Conservation (phyloP, 2,113 vertebrate genomes). For the Pachypanchax playfairii region DNA sequence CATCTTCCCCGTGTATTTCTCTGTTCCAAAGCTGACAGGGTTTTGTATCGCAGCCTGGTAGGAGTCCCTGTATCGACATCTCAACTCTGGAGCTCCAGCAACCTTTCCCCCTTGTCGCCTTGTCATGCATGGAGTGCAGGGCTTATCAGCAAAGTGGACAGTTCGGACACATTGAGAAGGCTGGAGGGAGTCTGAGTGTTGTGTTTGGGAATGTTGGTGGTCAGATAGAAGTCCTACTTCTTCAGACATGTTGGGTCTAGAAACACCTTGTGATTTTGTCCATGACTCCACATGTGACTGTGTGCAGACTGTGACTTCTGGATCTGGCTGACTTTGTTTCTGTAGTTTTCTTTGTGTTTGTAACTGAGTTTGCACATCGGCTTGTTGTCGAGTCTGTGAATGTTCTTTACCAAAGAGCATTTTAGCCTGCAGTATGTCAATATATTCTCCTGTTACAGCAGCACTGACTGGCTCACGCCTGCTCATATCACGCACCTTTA, state of each 20-base stretch:
- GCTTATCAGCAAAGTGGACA: slow-evolving; percentile 74
- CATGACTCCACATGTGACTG: slow-evolving; percentile 18
- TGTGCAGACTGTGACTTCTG: slow-evolving; percentile 8
- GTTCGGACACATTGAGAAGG: slow-evolving; percentile 50
- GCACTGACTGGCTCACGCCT: not conserved
- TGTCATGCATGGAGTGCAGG: slow-evolving; percentile 75
- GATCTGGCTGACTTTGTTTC: slow-evolving; percentile 17
- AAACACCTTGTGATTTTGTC: slow-evolving; percentile 22
- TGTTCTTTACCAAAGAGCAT: slow-evolving; percentile 60
- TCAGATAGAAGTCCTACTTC: slow-evolving; percentile 11
- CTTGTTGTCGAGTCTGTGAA: slow-evolving; percentile 19
- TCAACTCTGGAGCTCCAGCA: slow-evolving; percentile 55
- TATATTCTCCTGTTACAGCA: slow-evolving; percentile 82
- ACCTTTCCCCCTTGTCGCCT: slow-evolving; percentile 71
- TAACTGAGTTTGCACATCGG: slow-evolving; percentile 27
- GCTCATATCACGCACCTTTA: slow-evolving; percentile 23
- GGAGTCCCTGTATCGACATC: slow-evolving; percentile 80
- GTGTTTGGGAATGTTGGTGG: slow-evolving; percentile 29
- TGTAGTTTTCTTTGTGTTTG: not conserved
- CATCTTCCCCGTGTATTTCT: slow-evolving; percentile 42
- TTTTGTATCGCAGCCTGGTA: slow-evolving; percentile 80
- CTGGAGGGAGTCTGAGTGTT: slow-evolving; percentile 18
- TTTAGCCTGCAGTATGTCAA: slow-evolving; percentile 80
- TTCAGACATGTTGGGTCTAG: slow-evolving; percentile 7
- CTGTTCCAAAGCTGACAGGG: slow-evolving; percentile 59